Base-by-base conservation (phyloP, 2,888 invertebrate species). In the Melieria omissa region DNA sequence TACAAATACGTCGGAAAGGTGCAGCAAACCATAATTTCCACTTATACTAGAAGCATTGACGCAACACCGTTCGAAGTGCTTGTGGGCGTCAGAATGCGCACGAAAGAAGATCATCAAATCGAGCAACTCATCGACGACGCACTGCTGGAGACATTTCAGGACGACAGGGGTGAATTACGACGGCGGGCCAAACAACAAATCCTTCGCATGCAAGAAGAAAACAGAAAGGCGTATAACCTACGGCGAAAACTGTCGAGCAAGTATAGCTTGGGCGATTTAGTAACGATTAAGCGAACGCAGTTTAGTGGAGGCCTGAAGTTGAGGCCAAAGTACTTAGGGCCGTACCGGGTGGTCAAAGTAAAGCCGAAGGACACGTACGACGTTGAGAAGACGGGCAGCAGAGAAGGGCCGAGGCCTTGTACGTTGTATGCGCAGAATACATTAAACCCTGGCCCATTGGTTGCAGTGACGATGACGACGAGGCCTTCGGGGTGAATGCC, bases 121-220 rank as follows among this genome's bases (percentile, higher is more conserved):
- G 70, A 69, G 46, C 29, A 72, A 10, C 47, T 77, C 4, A 71
- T 77, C 16, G 71, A 75, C 12, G 44, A 71, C 14, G 71, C 73
- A 62, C 29, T 68, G 3, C 42, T 74, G 42, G 44, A 4, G 9
- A 12, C 49, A 5, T 74, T 73, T 41, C n/a, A 66, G n/a, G 65
- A 58, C 29, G 16, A 5, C 10, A 58, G 58, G 3, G 4, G 29
- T 14, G 58, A 6, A 41, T 16, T 58, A 10, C n/a, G 58, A 58
- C 29, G 29, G 29, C 29, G 29, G 41, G 60, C 60, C 8, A 60
- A 60, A 42, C 29, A 60, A 16, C 60, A 60, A 61, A 42, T 61
- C 6, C 42, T 61, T 4, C 29, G 44, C 7, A 61, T 61, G 4
- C 61, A 61, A 61, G n/a, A 61, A 6, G 61, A 61, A 61, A 61